These are phyloP conservation scores for Pagrus major DNA, from an alignment of 2,113 vertebrate species.

Conservation along the genomic window DNA sequence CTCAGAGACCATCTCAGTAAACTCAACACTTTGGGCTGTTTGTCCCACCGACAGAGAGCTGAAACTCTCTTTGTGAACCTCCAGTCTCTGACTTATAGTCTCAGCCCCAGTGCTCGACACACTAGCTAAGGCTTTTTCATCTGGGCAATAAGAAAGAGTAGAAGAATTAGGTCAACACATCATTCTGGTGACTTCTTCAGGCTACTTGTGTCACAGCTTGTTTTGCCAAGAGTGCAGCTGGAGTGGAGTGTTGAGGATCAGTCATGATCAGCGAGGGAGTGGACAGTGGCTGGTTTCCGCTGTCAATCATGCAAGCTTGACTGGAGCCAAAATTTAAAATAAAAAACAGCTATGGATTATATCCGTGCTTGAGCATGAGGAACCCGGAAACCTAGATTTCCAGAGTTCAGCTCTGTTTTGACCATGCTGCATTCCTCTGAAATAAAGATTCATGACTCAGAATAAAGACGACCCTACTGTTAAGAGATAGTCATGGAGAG, in stretches of 20 bases:
- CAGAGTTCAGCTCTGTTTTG: slow-evolving; percentile 26
- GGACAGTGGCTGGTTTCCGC: slow-evolving; percentile 42
- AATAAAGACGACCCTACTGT: slow-evolving; percentile 4
- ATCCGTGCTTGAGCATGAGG: slow-evolving; percentile 33
- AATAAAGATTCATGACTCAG: background rate
- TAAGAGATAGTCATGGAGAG: slow-evolving; percentile 2
- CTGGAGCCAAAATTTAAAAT: slow-evolving; percentile 18
- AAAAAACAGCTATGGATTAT: slow-evolving; percentile 23
- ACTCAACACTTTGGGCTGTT: slow-evolving; percentile 74
- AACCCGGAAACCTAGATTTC: slow-evolving; percentile 11
- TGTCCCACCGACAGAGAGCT: slow-evolving; percentile 83
- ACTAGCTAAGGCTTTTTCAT: slow-evolving; percentile 90
- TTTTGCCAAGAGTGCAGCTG: slow-evolving; percentile 49
- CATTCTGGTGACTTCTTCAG: slow-evolving; percentile 62
- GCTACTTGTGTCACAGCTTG: slow-evolving; percentile 52
- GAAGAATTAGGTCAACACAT: slow-evolving; percentile 78
- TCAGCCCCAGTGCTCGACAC: slow-evolving; percentile 82
- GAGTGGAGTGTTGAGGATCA: slow-evolving; percentile 44
- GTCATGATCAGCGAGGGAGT: slow-evolving; percentile 42
- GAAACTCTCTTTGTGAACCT: slow-evolving; percentile 76
- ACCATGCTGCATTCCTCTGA: slow-evolving; percentile 54
- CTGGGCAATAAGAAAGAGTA: slow-evolving; percentile 83
- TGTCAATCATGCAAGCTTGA: slow-evolving; percentile 70
- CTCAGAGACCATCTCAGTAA: slow-evolving; percentile 85
- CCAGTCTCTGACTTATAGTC: slow-evolving; percentile 82